These are phyloP conservation scores for Dryadula phaetusa DNA, from an alignment of 2,888 invertebrate genomes.

Conservation along the genomic window DNA sequence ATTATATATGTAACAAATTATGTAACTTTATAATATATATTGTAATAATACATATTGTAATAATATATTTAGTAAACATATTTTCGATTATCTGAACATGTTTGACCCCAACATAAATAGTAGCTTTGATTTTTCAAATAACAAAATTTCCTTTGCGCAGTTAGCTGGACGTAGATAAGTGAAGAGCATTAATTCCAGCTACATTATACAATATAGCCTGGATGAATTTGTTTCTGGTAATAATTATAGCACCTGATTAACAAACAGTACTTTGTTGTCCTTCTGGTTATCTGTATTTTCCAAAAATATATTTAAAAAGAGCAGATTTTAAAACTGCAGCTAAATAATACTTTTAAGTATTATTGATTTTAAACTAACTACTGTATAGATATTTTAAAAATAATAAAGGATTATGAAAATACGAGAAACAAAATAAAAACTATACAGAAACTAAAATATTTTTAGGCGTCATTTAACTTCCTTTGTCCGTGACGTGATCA, in stretches of 20 bases:
- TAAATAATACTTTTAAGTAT: no score
- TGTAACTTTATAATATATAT: background rate
- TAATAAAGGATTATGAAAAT: background rate
- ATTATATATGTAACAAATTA: background rate
- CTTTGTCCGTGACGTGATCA: conserved; percentile 4
- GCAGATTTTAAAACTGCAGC: no score
- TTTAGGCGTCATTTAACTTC: background rate
- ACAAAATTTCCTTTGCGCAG: background rate
- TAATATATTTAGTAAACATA: background rate
- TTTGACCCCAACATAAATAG: conserved; percentile 16
- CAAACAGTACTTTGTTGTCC: no score
- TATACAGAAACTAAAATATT: background rate
- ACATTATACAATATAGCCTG: background rate
- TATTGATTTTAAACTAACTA: no score
- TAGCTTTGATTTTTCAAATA: background rate
- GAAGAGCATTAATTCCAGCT: background rate
- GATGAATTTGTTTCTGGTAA: background rate
- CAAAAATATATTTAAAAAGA: no score
- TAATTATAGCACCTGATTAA: background rate
- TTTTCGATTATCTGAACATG: background rate
- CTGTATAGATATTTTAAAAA: background rate
- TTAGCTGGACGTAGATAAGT: background rate
- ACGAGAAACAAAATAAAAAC: background rate
- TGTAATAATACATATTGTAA: background rate
- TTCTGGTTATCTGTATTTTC: no score